Evolutionary conservation across 2,888 invertebrate genomes (phyloP).

Genomic region (Halictus ligatus): DNA sequence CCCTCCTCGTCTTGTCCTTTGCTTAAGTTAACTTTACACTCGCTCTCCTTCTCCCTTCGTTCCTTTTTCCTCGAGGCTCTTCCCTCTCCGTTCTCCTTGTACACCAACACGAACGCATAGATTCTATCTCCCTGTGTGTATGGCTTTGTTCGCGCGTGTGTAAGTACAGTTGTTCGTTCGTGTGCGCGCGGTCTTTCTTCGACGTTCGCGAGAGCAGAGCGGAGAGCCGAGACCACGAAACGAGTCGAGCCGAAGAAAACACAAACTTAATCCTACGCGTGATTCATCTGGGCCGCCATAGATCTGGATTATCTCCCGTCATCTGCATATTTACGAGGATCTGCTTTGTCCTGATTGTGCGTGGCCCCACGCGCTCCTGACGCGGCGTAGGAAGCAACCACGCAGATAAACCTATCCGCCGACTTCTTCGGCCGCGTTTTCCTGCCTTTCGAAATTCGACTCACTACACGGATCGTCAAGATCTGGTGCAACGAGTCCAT

Average conservation of each 20-base stretch:
- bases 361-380: conserved; percentile 62
- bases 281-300: conserved; percentile 77
- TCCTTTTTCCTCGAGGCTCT: conserved; percentile 38
- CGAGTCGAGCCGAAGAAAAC: conserved; percentile 72
- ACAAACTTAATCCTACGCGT: conserved; percentile 80
- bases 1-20: conserved; percentile 79
- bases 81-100: conserved; percentile 18
- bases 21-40: conserved; percentile 80
- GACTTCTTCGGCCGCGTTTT: conserved; percentile 9
- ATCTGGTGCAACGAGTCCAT: not conserved
- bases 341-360: conserved; percentile 75
- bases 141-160: not conserved
- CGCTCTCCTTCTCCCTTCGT: conserved; percentile 56
- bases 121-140: not conserved
- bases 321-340: conserved; percentile 82
- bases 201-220: conserved; percentile 16
- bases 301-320: conserved; percentile 83
- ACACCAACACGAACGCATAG: not conserved
- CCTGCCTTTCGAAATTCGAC: conserved; percentile 47
- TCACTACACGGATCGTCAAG: not conserved
- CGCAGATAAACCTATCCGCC: conserved; percentile 18
- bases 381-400: conserved; percentile 8
- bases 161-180: not conserved
- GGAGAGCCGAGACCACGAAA: conserved; percentile 60
- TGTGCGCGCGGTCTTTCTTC: conserved; percentile 23